phyloP scores from a whole-genome alignment of 2,797 vertebrate species.

The Orestias chungarensis region DNA sequence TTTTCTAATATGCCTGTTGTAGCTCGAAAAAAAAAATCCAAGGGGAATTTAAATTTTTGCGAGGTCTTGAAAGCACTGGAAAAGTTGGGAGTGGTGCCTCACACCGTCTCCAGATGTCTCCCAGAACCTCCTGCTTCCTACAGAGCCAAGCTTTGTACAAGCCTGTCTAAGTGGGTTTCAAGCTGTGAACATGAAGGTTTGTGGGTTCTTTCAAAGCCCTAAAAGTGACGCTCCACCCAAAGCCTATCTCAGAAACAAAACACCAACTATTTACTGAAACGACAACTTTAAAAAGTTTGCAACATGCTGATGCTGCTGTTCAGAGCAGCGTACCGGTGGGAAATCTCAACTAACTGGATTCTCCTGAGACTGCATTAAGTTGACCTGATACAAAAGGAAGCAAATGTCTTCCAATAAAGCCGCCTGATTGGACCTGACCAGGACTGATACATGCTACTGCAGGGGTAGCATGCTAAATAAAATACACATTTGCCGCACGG shows the following conservation, averaged over 20 bases:
- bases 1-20: background rate
- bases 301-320: constrained; percentile 53
- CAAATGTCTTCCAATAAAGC: background rate
- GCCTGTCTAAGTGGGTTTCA: constrained; percentile 53
- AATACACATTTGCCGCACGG: background rate
- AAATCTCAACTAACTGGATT: constrained; percentile 33
- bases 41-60: background rate
- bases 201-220: constrained; percentile 55
- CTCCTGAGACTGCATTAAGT: constrained; percentile 14
- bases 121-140: constrained; percentile 64
- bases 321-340: constrained; percentile 14
- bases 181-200: constrained; percentile 59
- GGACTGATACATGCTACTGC: background rate
- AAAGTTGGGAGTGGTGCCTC: constrained; percentile 17
- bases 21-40: background rate
- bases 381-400: background rate
- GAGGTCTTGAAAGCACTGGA: background rate
- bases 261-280: constrained; percentile 46
- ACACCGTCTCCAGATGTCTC: constrained; percentile 55
- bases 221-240: constrained; percentile 45
- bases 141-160: constrained; percentile 51
- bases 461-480: constrained; percentile 2
- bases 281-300: constrained; percentile 47
- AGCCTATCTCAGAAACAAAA: constrained; percentile 41
- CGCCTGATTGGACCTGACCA: background rate